A percentile compares a stretch with the other conserved stretches of the same genome.
Conservation (phyloP, 2,113 vertebrate species). For the Carassius carassius region DNA sequence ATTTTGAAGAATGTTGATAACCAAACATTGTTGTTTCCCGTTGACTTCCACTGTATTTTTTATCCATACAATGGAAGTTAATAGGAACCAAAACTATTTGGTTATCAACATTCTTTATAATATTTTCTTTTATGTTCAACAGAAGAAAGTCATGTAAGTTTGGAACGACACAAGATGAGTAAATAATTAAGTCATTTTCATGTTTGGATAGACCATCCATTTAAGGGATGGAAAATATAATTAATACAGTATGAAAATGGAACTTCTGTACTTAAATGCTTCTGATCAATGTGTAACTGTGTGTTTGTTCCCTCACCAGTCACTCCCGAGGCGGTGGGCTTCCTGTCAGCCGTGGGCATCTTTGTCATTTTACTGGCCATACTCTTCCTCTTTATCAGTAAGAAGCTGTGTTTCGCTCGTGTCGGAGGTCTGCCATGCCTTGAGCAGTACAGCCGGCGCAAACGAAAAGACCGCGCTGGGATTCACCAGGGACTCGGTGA, state of each 20-base stretch:
- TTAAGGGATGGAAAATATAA: neutral
- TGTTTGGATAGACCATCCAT: too few relatives aligned
- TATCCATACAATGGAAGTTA: neutral
- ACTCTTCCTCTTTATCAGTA: conserved; percentile 87
- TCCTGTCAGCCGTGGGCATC: conserved; percentile 81
- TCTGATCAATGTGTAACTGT: conserved; percentile 72
- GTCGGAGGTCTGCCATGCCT: conserved; percentile 75
- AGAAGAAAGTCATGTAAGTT: neutral
- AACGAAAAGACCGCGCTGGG: conserved; percentile 70
- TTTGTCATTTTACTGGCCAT: conserved; percentile 81
- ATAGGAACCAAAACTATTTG: neutral
- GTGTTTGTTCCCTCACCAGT: conserved; percentile 76
- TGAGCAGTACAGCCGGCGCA: conserved; percentile 67
- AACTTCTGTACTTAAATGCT: neutral
- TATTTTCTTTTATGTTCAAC: neutral
- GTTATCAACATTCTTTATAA: neutral
- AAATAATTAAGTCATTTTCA: neutral
- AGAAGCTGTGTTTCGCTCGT: conserved; percentile 84
- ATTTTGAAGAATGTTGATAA: neutral
- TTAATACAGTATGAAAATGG: neutral
- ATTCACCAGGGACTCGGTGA: conserved; percentile 78
- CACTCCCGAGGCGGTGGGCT: conserved; percentile 77
- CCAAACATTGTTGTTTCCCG: too few relatives aligned
- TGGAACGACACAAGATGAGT: neutral
- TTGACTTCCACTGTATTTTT: neutral